A percentile compares a stretch with the other conserved stretches of the same genome.
phyloP scores from a whole-genome alignment of 53 echinoderm and acorn worm species.

The Holothuria leucospilota region DNA sequence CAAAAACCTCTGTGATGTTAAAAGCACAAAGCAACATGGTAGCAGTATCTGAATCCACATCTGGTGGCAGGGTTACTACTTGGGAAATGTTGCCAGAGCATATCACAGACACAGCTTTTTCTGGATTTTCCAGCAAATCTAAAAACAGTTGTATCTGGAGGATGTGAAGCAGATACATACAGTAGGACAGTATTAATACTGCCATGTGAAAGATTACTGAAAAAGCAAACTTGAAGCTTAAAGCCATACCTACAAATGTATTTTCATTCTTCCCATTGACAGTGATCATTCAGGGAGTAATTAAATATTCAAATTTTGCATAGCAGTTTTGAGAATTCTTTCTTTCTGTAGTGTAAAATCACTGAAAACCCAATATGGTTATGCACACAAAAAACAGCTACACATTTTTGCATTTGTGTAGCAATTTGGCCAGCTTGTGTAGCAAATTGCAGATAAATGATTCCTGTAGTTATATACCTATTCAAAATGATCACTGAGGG shows the following conservation, averaged over 20 bases:
- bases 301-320: background rate
- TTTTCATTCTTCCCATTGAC: background rate
- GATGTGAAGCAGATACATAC: background rate
- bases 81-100: slow-evolving; percentile 11
- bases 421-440: too few relatives aligned
- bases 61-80: slow-evolving; percentile 26
- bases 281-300: background rate
- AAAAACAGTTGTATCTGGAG: background rate
- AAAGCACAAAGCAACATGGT: slow-evolving; percentile 38
- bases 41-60: background rate
- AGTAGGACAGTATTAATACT: background rate
- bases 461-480: too few relatives aligned
- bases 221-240: background rate
- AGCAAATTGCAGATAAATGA: background rate
- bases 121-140: slow-evolving; percentile 2
- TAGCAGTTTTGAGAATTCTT: too few relatives aligned
- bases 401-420: too few relatives aligned
- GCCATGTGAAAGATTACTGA: background rate
- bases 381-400: too few relatives aligned
- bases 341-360: too few relatives aligned
- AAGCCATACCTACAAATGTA: background rate
- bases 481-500: too few relatives aligned
- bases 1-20: slow-evolving; percentile 24
- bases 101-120: slow-evolving; percentile 1
- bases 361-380: too few relatives aligned